Conservation (phyloP, 2,113 vertebrate species). For the Felis chaus region DNA sequence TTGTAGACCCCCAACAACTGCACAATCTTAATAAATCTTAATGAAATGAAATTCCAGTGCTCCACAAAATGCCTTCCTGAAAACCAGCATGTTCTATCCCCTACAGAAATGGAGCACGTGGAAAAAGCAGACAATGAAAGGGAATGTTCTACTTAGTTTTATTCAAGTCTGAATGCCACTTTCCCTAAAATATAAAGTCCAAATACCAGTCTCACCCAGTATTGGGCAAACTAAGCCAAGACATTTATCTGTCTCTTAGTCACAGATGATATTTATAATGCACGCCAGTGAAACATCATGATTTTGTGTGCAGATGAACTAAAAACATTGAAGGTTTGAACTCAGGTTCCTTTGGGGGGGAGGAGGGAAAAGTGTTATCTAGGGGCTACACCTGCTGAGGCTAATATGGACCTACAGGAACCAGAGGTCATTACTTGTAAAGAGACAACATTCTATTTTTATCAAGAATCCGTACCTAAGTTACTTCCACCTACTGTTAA, state of each 20-base stretch:
- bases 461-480: slow-evolving; percentile 71
- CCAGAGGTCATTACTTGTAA: slow-evolving; percentile 67
- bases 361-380: background rate
- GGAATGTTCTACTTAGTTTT: background rate
- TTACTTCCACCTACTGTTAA: slow-evolving; percentile 74
- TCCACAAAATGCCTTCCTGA: slow-evolving; percentile 22
- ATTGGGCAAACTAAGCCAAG: background rate
- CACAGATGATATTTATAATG: background rate
- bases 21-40: slow-evolving; percentile 5
- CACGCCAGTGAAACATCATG: background rate
- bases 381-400: background rate
- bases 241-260: background rate
- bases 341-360: background rate
- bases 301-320: background rate
- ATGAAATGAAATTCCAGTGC: slow-evolving; percentile 10
- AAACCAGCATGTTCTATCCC: background rate
- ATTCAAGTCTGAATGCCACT: background rate
- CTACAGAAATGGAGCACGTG: background rate
- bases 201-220: background rate
- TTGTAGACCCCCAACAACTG: background rate
- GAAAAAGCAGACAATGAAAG: background rate
- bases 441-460: slow-evolving; percentile 69
- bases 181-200: background rate
- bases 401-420: slow-evolving; percentile 54
- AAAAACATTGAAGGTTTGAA: background rate